These are phyloP conservation scores for Fulmarus glacialis DNA, from an alignment of 2,113 vertebrate genomes.

Conservation along the genomic window DNA sequence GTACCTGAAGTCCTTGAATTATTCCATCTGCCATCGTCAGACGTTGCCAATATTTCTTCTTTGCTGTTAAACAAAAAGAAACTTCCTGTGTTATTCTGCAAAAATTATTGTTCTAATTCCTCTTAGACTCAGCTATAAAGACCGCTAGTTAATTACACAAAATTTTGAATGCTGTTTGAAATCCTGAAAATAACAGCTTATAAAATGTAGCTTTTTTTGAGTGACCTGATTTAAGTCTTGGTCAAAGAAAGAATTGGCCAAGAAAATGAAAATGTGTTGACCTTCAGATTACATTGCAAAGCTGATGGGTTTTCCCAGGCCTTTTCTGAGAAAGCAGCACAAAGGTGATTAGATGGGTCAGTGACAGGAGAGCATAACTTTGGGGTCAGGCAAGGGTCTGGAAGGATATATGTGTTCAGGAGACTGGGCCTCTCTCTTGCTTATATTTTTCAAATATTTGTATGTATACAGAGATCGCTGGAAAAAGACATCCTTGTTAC, in stretches of 20 bases:
- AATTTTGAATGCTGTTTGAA: neutral
- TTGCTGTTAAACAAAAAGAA: constrained; percentile 75
- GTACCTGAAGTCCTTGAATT: constrained; percentile 74
- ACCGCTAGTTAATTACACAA: neutral
- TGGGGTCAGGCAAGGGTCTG: constrained; percentile 43
- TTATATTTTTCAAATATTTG: constrained; percentile 21
- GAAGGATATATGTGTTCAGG: constrained; percentile 1
- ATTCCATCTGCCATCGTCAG: constrained; percentile 62
- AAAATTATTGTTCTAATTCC: neutral
- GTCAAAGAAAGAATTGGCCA: constrained; percentile 1
- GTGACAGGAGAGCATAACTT: constrained; percentile 29
- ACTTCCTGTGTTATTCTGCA: constrained; percentile 41
- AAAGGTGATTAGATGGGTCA: constrained; percentile 59
- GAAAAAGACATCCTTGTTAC: neutral
- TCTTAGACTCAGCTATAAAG: neutral
- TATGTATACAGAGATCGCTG: neutral
- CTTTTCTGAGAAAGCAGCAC: constrained; percentile 40
- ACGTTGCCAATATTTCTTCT: constrained; percentile 70
- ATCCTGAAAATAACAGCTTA: neutral
- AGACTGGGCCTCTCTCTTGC: neutral
- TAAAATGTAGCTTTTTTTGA: neutral
- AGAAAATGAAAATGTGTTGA: constrained; percentile 35
- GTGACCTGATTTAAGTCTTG: neutral
- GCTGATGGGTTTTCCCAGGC: constrained; percentile 31
- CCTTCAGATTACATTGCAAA: constrained; percentile 37